Evolutionary conservation across 1,140 invertebrate species (phyloP), one percentile per base, ranked within the genome.

Genomic region (Bombyx mandarina): DNA sequence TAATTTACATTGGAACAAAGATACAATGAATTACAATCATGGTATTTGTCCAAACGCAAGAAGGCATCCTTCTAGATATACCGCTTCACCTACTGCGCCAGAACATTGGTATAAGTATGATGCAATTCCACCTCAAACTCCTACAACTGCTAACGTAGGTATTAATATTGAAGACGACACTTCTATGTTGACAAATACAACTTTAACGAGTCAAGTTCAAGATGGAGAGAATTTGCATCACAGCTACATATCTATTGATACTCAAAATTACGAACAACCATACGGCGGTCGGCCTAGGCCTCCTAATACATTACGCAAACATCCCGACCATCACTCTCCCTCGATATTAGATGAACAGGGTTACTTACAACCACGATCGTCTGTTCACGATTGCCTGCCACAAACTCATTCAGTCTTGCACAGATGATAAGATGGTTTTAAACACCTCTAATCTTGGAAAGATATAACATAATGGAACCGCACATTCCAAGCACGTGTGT

Each of bases 31-130:
- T 72, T 88, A 86, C 62, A 83, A 77, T 60, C 86, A 86, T 59
- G 75, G 77, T 54, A 75, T 86, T 22, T 79, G 83, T 67, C 85
- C 86, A 52, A 88, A 87, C 66, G 85, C 71, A 42, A 82, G 88
- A 56, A 72, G 86, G 10, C 83, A 86, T 70, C 85, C 88, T 45
- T 86, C 81, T 58, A 77, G 86, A 56, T 89, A 89, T 62, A 89
- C 88, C 6, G 86, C 88, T 2, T 89, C 88, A n/a, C 88, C 88
- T 9, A 89, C 88, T 57, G 86, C 88, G 55, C 79, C 86, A 7
- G 88, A 89, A 64, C 84, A 81, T 54, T 89, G 88, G 88, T 89
- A 89, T 62, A 89, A 89, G 71, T 89, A 89, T 58, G 88, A 88
- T 52, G 88, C 88, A 6, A 82, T 89, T 54, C 88, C 88, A n/a